phyloP scores from a whole-genome alignment of 2,888 invertebrate species.

The Drosophila leonis region DNA sequence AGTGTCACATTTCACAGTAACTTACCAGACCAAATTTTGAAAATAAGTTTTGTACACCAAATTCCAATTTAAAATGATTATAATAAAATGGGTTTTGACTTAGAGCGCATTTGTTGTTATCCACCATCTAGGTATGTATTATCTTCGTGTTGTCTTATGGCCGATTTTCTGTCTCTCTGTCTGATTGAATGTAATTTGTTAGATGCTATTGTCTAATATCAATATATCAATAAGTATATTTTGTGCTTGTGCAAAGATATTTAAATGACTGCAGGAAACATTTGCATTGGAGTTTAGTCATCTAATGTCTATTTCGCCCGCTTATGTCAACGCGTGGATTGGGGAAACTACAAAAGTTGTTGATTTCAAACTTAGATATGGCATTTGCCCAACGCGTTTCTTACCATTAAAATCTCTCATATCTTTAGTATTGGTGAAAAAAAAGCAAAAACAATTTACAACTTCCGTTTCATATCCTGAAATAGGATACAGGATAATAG shows the following conservation, averaged over 20 bases:
- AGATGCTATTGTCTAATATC: too few relatives aligned
- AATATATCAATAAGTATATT: background rate
- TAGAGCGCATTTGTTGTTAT: slow-evolving; percentile 52
- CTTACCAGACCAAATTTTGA: slow-evolving; percentile 20
- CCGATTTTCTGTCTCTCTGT: background rate
- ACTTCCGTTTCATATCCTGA: too few relatives aligned
- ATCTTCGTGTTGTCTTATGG: background rate
- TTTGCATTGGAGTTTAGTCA: background rate
- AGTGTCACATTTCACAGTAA: slow-evolving; percentile 17
- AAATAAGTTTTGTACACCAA: background rate
- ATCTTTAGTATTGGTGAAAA: background rate
- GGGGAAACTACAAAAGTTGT: too few relatives aligned
- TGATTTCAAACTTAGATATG: too few relatives aligned
- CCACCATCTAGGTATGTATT: slow-evolving; percentile 61
- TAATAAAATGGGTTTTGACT: slow-evolving; percentile 63
- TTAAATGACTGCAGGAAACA: background rate
- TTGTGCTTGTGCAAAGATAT: background rate
- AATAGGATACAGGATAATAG: too few relatives aligned
- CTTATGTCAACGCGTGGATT: background rate
- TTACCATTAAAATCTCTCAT: background rate
- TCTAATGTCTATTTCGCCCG: background rate
- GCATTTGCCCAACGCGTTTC: too few relatives aligned
- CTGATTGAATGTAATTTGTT: background rate
- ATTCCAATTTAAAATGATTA: slow-evolving; percentile 45
- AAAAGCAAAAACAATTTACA: too few relatives aligned